Evolutionary conservation across 2,113 vertebrate species (phyloP).

Genomic region (Larimichthys polyactis): DNA sequence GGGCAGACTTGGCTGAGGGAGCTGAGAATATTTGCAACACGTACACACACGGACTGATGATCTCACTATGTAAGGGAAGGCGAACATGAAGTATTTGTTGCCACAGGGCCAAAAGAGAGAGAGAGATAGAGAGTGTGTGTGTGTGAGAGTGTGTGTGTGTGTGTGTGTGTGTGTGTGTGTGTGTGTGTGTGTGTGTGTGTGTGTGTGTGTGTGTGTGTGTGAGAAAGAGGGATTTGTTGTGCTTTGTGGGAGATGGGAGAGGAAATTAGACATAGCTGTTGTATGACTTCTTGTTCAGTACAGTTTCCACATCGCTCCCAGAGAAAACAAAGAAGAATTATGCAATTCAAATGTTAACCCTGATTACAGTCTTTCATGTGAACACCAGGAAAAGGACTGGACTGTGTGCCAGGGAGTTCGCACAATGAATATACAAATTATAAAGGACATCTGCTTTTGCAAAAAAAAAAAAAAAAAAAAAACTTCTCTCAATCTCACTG

Average conservation of each 20-base stretch:
- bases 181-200: conserved; percentile 30
- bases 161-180: conserved; percentile 29
- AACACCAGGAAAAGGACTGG: conserved; percentile 34
- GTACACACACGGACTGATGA: conserved; percentile 66
- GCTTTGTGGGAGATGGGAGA: conserved; percentile 65
- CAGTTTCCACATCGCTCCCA: conserved; percentile 63
- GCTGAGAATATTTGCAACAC: conserved; percentile 71
- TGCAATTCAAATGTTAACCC: conserved; percentile 69
- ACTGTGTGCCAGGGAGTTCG: conserved; percentile 19
- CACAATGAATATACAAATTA: conserved; percentile 10
- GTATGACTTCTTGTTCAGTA: conserved; percentile 63
- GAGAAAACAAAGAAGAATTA: conserved; percentile 74
- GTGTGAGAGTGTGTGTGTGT: conserved; percentile 30
- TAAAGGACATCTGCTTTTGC: conserved; percentile 18
- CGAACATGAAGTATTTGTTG: conserved; percentile 75
- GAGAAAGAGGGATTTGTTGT: conserved; percentile 51
- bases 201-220: conserved; percentile 29
- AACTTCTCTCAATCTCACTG: not conserved
- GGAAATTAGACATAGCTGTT: conserved; percentile 65
- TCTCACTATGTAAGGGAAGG: conserved; percentile 69
- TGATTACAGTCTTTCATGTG: conserved; percentile 61
- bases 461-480: not conserved
- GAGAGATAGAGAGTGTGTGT: too few relatives aligned
- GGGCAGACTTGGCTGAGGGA: conserved; percentile 76
- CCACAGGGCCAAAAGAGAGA: conserved; percentile 59